Conservation (phyloP, 2,797 vertebrate genomes). For the Gymnodraco acuticeps region DNA sequence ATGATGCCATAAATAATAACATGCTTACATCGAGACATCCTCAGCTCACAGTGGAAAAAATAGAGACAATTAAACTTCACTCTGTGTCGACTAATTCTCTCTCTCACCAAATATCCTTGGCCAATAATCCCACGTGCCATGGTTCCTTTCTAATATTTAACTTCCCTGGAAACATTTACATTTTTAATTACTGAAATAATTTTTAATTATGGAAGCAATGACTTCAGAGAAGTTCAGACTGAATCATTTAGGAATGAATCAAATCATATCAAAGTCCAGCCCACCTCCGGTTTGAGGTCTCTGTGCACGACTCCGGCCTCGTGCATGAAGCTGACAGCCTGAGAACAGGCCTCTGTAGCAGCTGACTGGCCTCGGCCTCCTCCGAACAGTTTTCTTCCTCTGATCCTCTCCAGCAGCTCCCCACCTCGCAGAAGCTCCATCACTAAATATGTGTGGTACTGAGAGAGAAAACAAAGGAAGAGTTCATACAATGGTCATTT, state of each 20-base stretch:
- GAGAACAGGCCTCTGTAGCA: slow-evolving; percentile 92
- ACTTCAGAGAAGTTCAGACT: not conserved
- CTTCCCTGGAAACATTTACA: not conserved
- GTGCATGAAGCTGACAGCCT: slow-evolving; percentile 94
- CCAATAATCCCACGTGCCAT: not conserved
- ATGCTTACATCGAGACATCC: not conserved
- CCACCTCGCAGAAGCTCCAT: slow-evolving; percentile 92
- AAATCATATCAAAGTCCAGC: not conserved
- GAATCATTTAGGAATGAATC: not conserved
- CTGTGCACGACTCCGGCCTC: slow-evolving; percentile 93
- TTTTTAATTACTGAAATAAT: slow-evolving; percentile 14
- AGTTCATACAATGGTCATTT: not conserved
- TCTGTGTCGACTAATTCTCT: slow-evolving; percentile 12
- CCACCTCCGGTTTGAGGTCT: slow-evolving; percentile 94
- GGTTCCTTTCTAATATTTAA: not conserved
- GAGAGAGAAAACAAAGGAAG: slow-evolving; percentile 13
- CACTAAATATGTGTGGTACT: slow-evolving; percentile 94
- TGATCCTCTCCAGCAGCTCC: slow-evolving; percentile 92
- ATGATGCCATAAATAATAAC: too few relatives aligned
- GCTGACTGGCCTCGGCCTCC: slow-evolving; percentile 94
- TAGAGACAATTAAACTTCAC: slow-evolving; percentile 21
- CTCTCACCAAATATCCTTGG: not conserved
- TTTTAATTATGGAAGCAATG: slow-evolving; percentile 14
- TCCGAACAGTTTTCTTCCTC: slow-evolving; percentile 91
- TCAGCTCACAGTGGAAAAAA: slow-evolving; percentile 11